Percentiles rank a stretch among this genome's conserved stretches.
Evolutionary conservation across 2,113 vertebrate genomes (phyloP).

Genomic region (Pollachius pollachius): DNA sequence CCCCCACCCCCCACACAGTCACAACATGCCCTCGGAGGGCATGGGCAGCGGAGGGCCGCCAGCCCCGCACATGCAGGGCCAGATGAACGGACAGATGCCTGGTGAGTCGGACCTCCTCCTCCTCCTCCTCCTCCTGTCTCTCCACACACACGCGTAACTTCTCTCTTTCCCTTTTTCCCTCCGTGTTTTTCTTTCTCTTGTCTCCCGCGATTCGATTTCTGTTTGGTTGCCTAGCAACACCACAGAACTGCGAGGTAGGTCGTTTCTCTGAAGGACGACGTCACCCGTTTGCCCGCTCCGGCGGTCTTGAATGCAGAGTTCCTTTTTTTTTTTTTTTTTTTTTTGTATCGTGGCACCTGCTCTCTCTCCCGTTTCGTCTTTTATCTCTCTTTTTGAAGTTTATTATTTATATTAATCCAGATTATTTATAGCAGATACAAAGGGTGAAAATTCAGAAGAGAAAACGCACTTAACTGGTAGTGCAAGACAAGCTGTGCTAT

Average conservation of each 20-base stretch:
- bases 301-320: constrained; percentile 37
- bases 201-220: constrained; percentile 46
- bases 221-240: constrained; percentile 88
- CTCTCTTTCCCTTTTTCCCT: constrained; percentile 12
- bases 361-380: too few relatives aligned
- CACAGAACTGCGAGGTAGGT: constrained; percentile 82
- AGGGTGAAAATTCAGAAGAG: too few relatives aligned
- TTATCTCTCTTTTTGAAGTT: too few relatives aligned
- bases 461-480: too few relatives aligned
- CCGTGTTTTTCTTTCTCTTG: constrained; percentile 28
- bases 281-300: constrained; percentile 80
- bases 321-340: constrained; percentile 15
- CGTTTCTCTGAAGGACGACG: constrained; percentile 69
- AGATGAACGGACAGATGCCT: constrained; percentile 99
- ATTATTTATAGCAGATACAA: too few relatives aligned
- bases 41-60: constrained; percentile 92
- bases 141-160: constrained; percentile 54
- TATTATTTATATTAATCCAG: too few relatives aligned
- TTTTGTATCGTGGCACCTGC: too few relatives aligned
- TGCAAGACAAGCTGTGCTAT: background rate
- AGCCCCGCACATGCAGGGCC: constrained; percentile 95
- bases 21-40: constrained; percentile 93
- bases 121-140: constrained; percentile 30
- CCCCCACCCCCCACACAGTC: constrained; percentile 89
- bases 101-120: constrained; percentile 75